Conservation (phyloP, 2,113 vertebrate genomes). For the Epinephelus fuscoguttatus region DNA sequence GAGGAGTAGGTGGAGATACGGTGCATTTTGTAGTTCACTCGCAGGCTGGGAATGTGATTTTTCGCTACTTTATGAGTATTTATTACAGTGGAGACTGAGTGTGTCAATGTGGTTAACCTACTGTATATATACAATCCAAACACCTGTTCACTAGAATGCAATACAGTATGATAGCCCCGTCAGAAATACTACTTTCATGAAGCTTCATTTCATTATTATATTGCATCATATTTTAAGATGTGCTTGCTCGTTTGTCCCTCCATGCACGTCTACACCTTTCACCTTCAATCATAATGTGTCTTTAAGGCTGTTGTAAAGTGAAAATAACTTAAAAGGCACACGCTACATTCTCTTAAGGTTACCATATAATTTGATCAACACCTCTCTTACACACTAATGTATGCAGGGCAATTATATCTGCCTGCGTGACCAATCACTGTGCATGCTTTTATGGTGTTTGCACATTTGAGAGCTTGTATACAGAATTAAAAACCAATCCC, state of each 20-base stretch:
- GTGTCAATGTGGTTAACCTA: conserved; percentile 14
- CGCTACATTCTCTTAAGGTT: neutral
- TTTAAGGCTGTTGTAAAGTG: neutral
- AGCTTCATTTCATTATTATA: neutral
- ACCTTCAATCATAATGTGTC: neutral
- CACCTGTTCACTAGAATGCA: conserved; percentile 2
- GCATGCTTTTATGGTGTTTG: neutral
- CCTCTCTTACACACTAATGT: neutral
- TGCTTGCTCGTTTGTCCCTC: neutral
- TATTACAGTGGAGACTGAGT: conserved; percentile 26
- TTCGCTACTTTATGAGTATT: conserved; percentile 12
- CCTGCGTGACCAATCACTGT: neutral
- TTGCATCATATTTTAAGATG: neutral
- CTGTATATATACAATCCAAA: neutral
- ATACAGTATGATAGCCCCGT: neutral
- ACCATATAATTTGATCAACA: neutral
- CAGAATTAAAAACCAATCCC: neutral
- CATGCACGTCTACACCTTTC: neutral
- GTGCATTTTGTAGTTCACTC: conserved; percentile 53
- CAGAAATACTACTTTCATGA: neutral
- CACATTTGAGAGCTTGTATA: neutral
- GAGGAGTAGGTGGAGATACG: conserved; percentile 67
- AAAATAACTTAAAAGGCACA: neutral
- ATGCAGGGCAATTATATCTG: neutral
- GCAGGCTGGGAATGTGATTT: conserved; percentile 50